Percentiles rank a stretch among this genome's conserved stretches.
Conservation (phyloP, 2,797 vertebrate species). For the Muscicapa striata region DNA sequence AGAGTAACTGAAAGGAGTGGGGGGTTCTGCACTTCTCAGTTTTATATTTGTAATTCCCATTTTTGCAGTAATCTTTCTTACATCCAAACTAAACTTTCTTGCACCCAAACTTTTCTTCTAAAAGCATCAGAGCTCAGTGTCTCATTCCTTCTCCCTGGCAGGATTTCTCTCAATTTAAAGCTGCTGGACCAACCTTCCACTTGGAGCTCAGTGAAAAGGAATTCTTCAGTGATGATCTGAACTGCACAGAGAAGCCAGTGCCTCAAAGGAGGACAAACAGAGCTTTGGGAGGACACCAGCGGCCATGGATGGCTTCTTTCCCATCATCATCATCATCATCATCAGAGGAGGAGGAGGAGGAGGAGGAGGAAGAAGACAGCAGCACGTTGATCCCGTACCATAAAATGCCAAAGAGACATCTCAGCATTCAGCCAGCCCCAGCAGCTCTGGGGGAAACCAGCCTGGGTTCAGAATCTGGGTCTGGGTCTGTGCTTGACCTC, state of each 20-base stretch:
- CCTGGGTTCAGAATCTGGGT: neutral
- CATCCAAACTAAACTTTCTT: neutral
- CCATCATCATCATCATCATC: neutral
- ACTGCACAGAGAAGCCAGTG: neutral
- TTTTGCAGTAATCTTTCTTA: neutral
- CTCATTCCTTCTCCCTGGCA: neutral
- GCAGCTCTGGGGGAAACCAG: neutral
- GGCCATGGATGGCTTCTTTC: neutral
- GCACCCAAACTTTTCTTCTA: neutral
- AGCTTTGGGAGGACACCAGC: neutral
- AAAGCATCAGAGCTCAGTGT: neutral
- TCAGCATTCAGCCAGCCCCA: neutral
- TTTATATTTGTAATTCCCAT: neutral
- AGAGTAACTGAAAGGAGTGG: neutral
- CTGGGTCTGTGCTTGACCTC: neutral
- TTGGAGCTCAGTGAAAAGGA: neutral
- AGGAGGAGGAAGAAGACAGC: slow-evolving; percentile 4
- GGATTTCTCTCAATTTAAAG: slow-evolving; percentile 12
- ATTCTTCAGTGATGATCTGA: neutral
- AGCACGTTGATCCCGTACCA: slow-evolving; percentile 28
- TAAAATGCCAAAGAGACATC: neutral
- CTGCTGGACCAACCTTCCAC: neutral
- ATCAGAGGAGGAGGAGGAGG: slow-evolving; percentile 18
- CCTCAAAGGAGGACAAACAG: neutral
- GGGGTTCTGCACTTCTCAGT: neutral